phyloP scores from a whole-genome alignment of 2,113 vertebrate species.

The Mobula birostris region DNA sequence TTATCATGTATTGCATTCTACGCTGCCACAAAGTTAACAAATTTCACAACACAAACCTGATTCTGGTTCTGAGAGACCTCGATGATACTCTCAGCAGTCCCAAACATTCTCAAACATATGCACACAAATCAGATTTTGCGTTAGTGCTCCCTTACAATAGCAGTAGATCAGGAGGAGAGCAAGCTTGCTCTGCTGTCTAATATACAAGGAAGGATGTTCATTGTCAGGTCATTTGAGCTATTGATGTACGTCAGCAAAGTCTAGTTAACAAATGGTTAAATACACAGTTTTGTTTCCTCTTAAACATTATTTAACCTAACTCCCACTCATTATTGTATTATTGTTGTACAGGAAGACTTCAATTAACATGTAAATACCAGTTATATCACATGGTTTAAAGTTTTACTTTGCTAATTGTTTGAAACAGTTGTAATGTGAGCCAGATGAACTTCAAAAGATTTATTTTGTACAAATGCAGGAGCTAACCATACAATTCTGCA shows the following conservation, averaged over 20 bases:
- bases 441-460: slow-evolving; percentile 47
- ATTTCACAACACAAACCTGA: too few species aligned
- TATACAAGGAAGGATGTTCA: background rate
- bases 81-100: too few species aligned
- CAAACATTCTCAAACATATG: background rate
- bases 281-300: slow-evolving; percentile 22
- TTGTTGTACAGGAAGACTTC: slow-evolving; percentile 41
- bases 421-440: slow-evolving; percentile 52
- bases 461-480: slow-evolving; percentile 40
- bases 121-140: background rate
- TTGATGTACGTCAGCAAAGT: background rate
- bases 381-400: slow-evolving; percentile 62
- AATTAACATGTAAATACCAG: slow-evolving; percentile 64
- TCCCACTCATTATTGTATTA: slow-evolving; percentile 39
- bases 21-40: too few species aligned
- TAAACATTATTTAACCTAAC: slow-evolving; percentile 31
- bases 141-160: background rate
- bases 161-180: background rate
- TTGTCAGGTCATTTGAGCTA: background rate
- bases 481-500: slow-evolving; percentile 40
- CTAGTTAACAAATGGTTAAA: slow-evolving; percentile 10
- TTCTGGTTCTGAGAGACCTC: too few species aligned
- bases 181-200: background rate
- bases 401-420: slow-evolving; percentile 55
- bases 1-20: too few species aligned